Base-by-base conservation (phyloP, 2,888 invertebrate species). In the Heterodera filipjevi region DNA sequence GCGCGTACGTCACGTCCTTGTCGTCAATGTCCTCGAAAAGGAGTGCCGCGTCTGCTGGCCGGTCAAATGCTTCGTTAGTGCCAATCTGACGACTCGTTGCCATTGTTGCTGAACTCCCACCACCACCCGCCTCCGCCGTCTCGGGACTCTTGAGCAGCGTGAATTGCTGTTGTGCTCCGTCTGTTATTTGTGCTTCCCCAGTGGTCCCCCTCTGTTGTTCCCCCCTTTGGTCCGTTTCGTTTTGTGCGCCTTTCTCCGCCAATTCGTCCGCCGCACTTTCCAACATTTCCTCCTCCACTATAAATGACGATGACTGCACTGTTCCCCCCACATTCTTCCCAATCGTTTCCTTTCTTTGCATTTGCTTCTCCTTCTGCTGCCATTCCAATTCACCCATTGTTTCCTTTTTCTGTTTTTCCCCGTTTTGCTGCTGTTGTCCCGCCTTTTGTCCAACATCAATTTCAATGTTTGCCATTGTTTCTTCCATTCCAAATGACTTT, bases 211-310 rank as follows among this genome's bases (percentile, higher is more conserved):
- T 14, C 19, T 33, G 19, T 32, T 30, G 27, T 32, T 30, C 49
- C 35, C 72, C 53, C 39, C 30, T 49, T 49, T 30, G 19, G n/a
- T n/a, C n/a, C n/a, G n/a, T n/a, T n/a, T n/a, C n/a, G n/a, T n/a
- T n/a, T n/a, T n/a, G n/a, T n/a, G n/a, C n/a, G n/a, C n/a, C n/a
- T n/a, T n/a, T n/a, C n/a, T n/a, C 46, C 30, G 33, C n/a, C 35
- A n/a, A 3, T 33, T 16, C 32, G 16, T 39, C 49, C 35, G 35
- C 73, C 44, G 80, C 78, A 71, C 83, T 84, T 35, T 86, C 85
- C 78, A 88, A 68, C 87, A 88, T 88, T 53, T 88, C 88, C 77
- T 88, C 88, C 74, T 88, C 88, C 81, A 88, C 87, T 39, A 88
- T 84, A 78, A 88, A 87, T 10, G 80, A 83, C 10, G 83, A 76